These are phyloP conservation scores for Drosophila miranda DNA, from an alignment of 1,140 invertebrate genomes.

Conservation along the genomic window DNA sequence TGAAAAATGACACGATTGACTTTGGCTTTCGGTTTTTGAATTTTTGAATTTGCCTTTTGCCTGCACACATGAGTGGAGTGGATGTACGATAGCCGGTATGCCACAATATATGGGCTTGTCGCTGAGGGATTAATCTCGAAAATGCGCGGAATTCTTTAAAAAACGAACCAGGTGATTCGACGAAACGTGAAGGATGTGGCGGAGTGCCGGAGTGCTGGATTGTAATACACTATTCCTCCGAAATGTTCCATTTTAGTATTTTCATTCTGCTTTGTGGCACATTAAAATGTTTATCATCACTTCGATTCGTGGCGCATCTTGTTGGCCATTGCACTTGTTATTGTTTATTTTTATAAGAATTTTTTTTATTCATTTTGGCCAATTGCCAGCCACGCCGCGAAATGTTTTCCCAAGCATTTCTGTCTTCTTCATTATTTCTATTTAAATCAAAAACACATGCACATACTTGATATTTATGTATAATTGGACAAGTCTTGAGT, in stretches of 20 bases:
- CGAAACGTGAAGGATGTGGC: too few relatives aligned
- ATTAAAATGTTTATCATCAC: conserved; percentile 16
- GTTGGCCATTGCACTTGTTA: conserved; percentile 52
- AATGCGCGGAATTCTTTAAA: too few relatives aligned
- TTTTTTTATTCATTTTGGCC: conserved; percentile 52
- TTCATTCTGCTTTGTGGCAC: not conserved
- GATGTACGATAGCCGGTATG: not conserved
- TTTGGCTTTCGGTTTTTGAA: conserved; percentile 33
- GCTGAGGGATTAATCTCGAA: not conserved
- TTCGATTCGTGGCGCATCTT: conserved; percentile 17
- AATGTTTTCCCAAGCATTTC: conserved; percentile 17
- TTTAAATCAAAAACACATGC: not conserved
- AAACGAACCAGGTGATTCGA: too few relatives aligned
- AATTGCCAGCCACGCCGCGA: conserved; percentile 39
- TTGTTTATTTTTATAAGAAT: conserved; percentile 54
- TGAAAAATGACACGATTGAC: conserved; percentile 47
- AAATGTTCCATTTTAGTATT: too few relatives aligned
- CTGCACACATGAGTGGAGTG: not conserved
- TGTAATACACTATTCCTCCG: too few relatives aligned
- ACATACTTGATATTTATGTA: conserved; percentile 19
- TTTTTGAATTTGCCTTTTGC: conserved; percentile 4
- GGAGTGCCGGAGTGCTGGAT: too few relatives aligned
- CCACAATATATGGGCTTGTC: not conserved
- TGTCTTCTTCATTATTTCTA: too few relatives aligned
- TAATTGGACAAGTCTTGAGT: conserved; percentile 7